Conservation (phyloP, 2,113 vertebrate genomes). For the Bubo blakistoni region DNA sequence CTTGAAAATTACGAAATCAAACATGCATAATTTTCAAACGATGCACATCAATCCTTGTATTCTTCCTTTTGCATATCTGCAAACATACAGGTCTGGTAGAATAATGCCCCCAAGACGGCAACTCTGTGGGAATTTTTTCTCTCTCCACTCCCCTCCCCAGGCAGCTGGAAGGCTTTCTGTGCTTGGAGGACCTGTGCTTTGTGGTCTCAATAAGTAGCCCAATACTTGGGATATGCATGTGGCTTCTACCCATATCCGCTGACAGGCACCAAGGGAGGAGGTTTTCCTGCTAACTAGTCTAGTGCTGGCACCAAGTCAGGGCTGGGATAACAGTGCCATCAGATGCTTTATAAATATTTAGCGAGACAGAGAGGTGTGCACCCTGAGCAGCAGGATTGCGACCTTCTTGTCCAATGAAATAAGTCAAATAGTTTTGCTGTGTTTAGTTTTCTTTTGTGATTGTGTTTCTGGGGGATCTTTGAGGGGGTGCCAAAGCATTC, state of each 20-base stretch:
- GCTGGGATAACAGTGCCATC: not conserved
- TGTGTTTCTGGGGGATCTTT: not conserved
- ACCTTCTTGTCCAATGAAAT: not conserved
- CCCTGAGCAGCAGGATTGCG: rapidly evolving
- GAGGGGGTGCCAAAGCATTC: not conserved
- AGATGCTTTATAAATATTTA: not conserved
- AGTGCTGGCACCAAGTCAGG: not conserved
- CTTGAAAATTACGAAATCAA: not conserved
- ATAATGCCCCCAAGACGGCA: rapidly evolving
- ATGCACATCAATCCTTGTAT: not conserved
- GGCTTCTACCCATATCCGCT: not conserved
- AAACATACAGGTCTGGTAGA: not conserved
- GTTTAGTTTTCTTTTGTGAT: not conserved
- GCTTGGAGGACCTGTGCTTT: not conserved
- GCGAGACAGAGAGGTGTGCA: not conserved
- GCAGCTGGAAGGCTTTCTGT: not conserved
- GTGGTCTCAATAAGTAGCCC: not conserved
- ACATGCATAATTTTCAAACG: not conserved
- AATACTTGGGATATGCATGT: not conserved
- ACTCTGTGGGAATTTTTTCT: not conserved
- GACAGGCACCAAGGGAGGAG: not conserved
- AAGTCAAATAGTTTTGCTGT: not conserved
- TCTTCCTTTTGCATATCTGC: not conserved
- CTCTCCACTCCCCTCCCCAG: not conserved
- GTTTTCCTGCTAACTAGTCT: not conserved